These are phyloP conservation scores for Drosophila busckii DNA, from an alignment of 1,140 invertebrate species.

Conservation along the genomic window DNA sequence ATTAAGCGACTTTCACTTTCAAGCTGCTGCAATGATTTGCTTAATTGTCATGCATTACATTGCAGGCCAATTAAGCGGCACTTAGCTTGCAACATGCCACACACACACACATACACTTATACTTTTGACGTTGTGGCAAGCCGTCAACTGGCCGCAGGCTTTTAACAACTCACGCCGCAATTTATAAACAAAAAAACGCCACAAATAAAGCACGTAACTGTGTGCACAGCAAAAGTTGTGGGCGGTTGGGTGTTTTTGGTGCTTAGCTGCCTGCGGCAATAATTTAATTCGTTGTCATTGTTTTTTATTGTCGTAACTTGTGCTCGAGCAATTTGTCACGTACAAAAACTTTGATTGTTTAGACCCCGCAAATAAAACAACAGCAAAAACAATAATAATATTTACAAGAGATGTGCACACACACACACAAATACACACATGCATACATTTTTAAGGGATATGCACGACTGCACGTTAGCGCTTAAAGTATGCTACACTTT, in stretches of 20 bases:
- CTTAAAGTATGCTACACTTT: no score
- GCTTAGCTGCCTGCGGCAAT: slow-evolving; percentile 57
- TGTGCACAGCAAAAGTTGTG: neutral
- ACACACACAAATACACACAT: no score
- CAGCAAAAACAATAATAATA: slow-evolving; percentile 10
- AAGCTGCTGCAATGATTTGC: neutral
- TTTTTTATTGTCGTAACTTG: slow-evolving; percentile 48
- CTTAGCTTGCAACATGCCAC: slow-evolving; percentile 28
- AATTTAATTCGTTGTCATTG: slow-evolving; percentile 54
- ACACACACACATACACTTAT: neutral
- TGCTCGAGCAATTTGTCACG: slow-evolving; percentile 76
- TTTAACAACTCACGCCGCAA: slow-evolving; percentile 69
- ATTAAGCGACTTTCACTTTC: slow-evolving; percentile 23
- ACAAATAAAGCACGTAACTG: neutral
- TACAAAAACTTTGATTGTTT: slow-evolving; percentile 74
- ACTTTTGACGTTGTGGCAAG: slow-evolving; percentile 22
- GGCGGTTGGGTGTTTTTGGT: no score
- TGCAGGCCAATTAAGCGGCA: slow-evolving; percentile 33
- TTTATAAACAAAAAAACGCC: slow-evolving; percentile 54
- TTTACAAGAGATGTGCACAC: no score
- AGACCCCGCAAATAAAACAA: slow-evolving; percentile 21
- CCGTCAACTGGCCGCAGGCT: slow-evolving; percentile 56
- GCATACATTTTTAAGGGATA: no score
- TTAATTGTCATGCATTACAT: slow-evolving; percentile 37
- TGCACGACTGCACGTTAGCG: no score